A percentile compares a stretch with the other conserved stretches of the same genome.
These are phyloP conservation scores for Oryctes rhinoceros DNA, from an alignment of 1,140 invertebrate species.

Conservation along the genomic window DNA sequence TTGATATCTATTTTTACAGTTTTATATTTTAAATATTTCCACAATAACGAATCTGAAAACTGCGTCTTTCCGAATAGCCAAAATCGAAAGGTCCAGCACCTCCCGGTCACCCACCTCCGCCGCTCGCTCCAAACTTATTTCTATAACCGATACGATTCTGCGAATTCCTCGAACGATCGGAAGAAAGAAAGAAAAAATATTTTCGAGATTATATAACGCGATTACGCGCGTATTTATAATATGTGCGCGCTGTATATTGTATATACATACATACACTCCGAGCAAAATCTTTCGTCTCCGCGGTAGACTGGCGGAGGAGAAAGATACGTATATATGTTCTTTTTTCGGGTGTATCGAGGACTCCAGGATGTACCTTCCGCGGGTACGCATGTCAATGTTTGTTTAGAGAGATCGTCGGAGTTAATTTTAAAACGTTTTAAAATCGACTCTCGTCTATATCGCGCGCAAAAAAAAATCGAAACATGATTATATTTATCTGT, in stretches of 20 bases:
- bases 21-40: slow-evolving; percentile 31
- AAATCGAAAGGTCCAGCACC: neutral
- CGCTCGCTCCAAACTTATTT: neutral
- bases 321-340: neutral
- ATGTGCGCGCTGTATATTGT: neutral
- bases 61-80: neutral
- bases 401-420: slow-evolving; percentile 3
- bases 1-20: slow-evolving; percentile 34
- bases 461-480: neutral
- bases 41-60: slow-evolving; percentile 8
- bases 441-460: neutral
- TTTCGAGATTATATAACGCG: no score
- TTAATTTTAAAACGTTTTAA: slow-evolving; percentile 13
- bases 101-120: neutral
- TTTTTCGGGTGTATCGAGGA: neutral
- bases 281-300: neutral
- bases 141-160: neutral
- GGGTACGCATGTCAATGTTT: neutral
- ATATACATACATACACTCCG: neutral
- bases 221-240: neutral
- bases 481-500: slow-evolving; percentile 12
- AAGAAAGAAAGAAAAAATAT: no score
- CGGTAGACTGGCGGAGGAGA: neutral
- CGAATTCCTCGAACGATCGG: neutral
- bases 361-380: neutral